phyloP scores from a whole-genome alignment of 2,797 vertebrate species.

The Falco columbarius region DNA sequence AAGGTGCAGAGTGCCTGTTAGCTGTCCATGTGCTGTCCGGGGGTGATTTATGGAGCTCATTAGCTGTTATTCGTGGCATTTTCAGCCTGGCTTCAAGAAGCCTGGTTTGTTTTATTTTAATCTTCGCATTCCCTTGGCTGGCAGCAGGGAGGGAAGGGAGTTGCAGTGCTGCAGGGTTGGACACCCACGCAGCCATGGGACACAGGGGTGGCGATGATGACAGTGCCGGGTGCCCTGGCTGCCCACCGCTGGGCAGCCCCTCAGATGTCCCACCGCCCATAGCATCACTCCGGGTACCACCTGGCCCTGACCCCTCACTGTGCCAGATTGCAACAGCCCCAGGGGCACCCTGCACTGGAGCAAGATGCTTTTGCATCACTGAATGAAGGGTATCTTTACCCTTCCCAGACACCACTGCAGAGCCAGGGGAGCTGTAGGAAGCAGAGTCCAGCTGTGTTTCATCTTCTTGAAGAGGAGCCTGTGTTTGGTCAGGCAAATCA shows the following conservation, averaged over 20 bases:
- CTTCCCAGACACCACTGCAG: rapidly evolving
- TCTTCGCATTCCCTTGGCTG: neutral
- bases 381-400: neutral
- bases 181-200: neutral
- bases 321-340: rapidly evolving
- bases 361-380: neutral
- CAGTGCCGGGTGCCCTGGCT: neutral
- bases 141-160: constrained; percentile 28
- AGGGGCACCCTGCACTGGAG: neutral
- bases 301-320: rapidly evolving
- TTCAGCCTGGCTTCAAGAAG: neutral
- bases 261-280: neutral
- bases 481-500: neutral
- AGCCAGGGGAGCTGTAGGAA: neutral
- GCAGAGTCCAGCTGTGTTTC: neutral
- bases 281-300: neutral
- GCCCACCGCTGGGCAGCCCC: rapidly evolving
- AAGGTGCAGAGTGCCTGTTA: neutral
- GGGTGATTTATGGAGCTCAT: constrained; percentile 43
- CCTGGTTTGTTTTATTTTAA: constrained; percentile 54
- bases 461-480: neutral
- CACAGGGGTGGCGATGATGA: rapidly evolving
- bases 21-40: rapidly evolving
- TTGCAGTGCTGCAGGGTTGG: neutral
- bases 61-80: constrained; percentile 14